Conservation (phyloP, 1,140 invertebrate genomes). For the Ooceraea biroi region DNA sequence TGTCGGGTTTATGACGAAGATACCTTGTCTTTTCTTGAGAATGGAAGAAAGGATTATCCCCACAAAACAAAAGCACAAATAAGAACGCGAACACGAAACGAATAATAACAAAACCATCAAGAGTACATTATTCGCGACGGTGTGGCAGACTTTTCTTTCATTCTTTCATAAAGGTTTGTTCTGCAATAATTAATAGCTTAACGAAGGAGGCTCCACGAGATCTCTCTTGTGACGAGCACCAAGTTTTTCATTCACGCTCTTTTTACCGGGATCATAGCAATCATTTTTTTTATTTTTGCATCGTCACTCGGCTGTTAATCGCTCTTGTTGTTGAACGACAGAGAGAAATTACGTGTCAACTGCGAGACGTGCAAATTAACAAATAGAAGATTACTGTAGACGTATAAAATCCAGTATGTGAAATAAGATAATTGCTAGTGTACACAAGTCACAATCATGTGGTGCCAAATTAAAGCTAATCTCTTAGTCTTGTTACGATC, state of each 20-base stretch:
- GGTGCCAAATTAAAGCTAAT: not conserved
- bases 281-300: slow-evolving; percentile 52
- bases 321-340: not conserved
- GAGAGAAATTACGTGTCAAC: slow-evolving; percentile 20
- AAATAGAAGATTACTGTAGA: not conserved
- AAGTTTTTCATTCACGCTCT: slow-evolving; percentile 1
- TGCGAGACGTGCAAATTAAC: slow-evolving; percentile 1
- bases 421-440: slow-evolving; percentile 44
- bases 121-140: slow-evolving; percentile 39
- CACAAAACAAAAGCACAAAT: not conserved
- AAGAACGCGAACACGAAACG: not conserved
- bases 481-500: not conserved
- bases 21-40: not conserved
- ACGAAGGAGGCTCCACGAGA: not conserved
- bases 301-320: slow-evolving; percentile 23
- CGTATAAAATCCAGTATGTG: not conserved
- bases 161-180: not conserved
- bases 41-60: not conserved
- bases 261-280: not conserved
- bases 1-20: not conserved
- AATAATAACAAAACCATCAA: slow-evolving; percentile 12
- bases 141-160: not conserved
- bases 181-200: slow-evolving; percentile 53
- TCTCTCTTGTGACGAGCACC: not conserved
- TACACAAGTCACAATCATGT: slow-evolving; percentile 11